Conservation (phyloP, 2,888 invertebrate species). For the Drosophila pseudotalamancana region DNA sequence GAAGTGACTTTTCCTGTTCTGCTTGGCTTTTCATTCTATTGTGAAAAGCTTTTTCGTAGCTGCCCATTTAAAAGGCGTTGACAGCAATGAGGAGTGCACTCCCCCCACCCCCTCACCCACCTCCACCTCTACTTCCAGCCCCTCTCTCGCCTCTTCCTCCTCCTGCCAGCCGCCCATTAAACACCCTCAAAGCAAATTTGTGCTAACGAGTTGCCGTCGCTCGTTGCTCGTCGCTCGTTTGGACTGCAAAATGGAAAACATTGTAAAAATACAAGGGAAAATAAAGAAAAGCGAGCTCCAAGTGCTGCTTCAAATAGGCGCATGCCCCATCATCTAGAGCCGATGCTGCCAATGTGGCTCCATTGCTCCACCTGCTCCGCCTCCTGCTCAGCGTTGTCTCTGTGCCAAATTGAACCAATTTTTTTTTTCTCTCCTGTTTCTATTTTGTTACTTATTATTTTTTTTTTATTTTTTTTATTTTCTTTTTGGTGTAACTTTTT, state of each 20-base stretch:
- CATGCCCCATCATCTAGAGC: conserved; percentile 28
- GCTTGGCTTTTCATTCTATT: conserved; percentile 53
- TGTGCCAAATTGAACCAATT: conserved; percentile 78
- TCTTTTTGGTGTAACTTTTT: neutral
- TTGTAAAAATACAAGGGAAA: neutral
- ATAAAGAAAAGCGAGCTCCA: conserved; percentile 36
- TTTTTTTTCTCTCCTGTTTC: conserved; percentile 45
- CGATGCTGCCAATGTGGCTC: conserved; percentile 56
- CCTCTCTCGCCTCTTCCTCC: neutral
- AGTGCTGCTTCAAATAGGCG: conserved; percentile 51
- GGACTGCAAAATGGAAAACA: conserved; percentile 45
- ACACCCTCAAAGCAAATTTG: conserved; percentile 68
- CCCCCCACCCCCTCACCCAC: neutral
- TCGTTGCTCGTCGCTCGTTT: conserved; percentile 65
- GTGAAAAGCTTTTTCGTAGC: conserved; percentile 61
- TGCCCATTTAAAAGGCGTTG: conserved; percentile 77
- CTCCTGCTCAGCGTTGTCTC: conserved; percentile 55
- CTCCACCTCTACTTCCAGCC: neutral
- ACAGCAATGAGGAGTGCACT: conserved; percentile 47
- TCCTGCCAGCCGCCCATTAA: conserved; percentile 24
- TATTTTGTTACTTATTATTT: conserved; percentile 36
- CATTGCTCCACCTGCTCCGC: conserved; percentile 19
- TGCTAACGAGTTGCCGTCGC: conserved; percentile 74
- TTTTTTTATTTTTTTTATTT: conserved; percentile 24
- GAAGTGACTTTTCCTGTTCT: conserved; percentile 74